phyloP scores from a whole-genome alignment of 23 tunicate species.

The Corella eumyota region DNA sequence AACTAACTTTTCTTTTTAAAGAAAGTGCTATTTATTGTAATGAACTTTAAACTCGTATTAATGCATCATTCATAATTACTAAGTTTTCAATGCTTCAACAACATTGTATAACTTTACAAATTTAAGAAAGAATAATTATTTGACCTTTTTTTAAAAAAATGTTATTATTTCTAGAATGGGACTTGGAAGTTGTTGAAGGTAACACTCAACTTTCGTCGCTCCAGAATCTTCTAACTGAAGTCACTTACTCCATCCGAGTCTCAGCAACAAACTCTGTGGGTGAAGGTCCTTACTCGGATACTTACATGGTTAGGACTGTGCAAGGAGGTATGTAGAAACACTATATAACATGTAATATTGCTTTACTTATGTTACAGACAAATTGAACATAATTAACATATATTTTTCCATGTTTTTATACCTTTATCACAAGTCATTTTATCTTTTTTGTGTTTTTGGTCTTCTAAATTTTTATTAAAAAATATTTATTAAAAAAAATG shows the following conservation, averaged over 20 bases:
- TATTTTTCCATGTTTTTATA: neutral
- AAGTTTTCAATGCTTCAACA: too few species aligned
- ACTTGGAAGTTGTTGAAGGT: neutral
- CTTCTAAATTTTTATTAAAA: conserved; percentile 1
- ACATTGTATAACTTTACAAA: too few species aligned
- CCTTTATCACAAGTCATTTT: too few species aligned
- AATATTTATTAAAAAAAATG: too few species aligned
- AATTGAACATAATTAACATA: neutral
- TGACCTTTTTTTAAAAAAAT: too few species aligned
- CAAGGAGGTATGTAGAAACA: conserved; percentile 51
- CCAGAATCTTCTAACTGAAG: conserved; percentile 11
- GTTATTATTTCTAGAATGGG: neutral
- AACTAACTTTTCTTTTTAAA: too few species aligned
- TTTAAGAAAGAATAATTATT: too few species aligned
- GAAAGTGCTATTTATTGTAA: too few species aligned
- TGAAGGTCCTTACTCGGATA: conserved; percentile 38
- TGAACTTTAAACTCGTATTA: too few species aligned
- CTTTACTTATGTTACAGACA: neutral
- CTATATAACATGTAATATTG: too few species aligned
- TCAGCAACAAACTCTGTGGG: conserved; percentile 58
- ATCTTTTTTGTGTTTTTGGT: neutral
- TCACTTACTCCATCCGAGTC: conserved; percentile 46
- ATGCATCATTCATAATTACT: too few species aligned
- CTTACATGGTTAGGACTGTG: conserved; percentile 35
- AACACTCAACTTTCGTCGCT: conserved; percentile 7